Percentiles rank a stretch among this genome's conserved stretches.
These are phyloP conservation scores for Leptinotarsa tumamoca DNA, from an alignment of 2,888 invertebrate species.

Conservation along the genomic window DNA sequence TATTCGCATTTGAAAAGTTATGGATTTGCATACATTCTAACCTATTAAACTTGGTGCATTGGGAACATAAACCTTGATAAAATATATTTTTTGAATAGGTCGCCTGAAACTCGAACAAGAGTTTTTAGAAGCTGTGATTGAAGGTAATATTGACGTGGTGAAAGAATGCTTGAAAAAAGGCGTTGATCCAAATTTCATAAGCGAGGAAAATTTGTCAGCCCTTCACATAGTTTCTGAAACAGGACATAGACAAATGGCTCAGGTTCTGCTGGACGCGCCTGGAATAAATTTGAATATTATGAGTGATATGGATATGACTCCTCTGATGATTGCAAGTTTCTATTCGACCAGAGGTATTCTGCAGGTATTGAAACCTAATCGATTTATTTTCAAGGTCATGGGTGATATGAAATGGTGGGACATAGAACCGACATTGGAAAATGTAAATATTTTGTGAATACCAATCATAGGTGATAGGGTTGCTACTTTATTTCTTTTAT, in stretches of 20 bases:
- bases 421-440: too few species aligned
- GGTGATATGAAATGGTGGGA: too few species aligned
- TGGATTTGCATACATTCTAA: too few species aligned
- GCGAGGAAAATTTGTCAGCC: conserved; percentile 39
- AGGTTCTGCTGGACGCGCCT: conserved; percentile 20
- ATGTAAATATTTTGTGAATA: too few species aligned
- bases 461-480: too few species aligned
- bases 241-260: conserved; percentile 40
- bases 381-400: too few species aligned
- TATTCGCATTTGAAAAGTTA: too few species aligned
- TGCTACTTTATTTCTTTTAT: too few species aligned
- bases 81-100: conserved; percentile 1
- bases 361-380: neutral
- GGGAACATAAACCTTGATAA: neutral
- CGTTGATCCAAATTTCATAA: conserved; percentile 40
- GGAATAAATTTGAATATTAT: conserved; percentile 32
- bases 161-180: conserved; percentile 38
- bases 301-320: conserved; percentile 31
- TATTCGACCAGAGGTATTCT: conserved; percentile 26
- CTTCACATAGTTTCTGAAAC: conserved; percentile 49
- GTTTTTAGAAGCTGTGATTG: conserved; percentile 37
- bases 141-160: conserved; percentile 37
- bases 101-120: conserved; percentile 16
- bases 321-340: conserved; percentile 43
- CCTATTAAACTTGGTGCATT: too few species aligned